Percentiles rank a stretch among this genome's conserved stretches.
Evolutionary conservation across 2,113 vertebrate species (phyloP).

Genomic region (Phrynosoma blainvillii): DNA sequence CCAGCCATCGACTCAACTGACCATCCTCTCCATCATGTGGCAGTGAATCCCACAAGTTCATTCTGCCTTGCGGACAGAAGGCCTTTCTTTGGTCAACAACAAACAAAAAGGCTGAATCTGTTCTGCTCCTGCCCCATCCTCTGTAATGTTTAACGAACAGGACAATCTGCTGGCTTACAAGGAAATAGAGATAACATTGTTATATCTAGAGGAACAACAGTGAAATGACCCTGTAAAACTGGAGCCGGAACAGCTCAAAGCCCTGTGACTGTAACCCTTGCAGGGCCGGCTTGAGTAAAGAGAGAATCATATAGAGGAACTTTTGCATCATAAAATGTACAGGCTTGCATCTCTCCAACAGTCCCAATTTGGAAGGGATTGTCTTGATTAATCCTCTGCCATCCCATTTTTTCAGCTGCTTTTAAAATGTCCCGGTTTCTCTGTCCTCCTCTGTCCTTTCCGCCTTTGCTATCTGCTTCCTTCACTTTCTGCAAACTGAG

Average conservation of each 20-base stretch:
- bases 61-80: background rate
- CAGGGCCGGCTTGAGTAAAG: background rate
- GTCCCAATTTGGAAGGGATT: too few relatives aligned
- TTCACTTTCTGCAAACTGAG: too few relatives aligned
- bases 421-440: too few relatives aligned
- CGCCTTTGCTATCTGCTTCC: too few relatives aligned
- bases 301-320: background rate
- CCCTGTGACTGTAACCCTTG: background rate
- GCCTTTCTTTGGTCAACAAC: background rate
- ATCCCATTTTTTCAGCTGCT: too few relatives aligned
- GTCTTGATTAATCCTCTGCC: too few relatives aligned
- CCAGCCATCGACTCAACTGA: too few relatives aligned
- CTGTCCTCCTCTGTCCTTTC: too few relatives aligned
- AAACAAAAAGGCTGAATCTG: background rate
- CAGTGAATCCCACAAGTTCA: background rate
- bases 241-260: background rate
- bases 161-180: slow-evolving; percentile 17
- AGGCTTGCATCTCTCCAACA: too few relatives aligned
- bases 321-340: too few relatives aligned
- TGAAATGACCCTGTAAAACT: background rate
- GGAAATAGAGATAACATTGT: slow-evolving; percentile 34
- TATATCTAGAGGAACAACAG: background rate
- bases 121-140: background rate
- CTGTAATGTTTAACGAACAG: slow-evolving; percentile 30
- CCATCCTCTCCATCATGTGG: background rate